These are phyloP conservation scores for Agapetus fuscipes DNA, from an alignment of 2,888 invertebrate species.

Conservation along the genomic window DNA sequence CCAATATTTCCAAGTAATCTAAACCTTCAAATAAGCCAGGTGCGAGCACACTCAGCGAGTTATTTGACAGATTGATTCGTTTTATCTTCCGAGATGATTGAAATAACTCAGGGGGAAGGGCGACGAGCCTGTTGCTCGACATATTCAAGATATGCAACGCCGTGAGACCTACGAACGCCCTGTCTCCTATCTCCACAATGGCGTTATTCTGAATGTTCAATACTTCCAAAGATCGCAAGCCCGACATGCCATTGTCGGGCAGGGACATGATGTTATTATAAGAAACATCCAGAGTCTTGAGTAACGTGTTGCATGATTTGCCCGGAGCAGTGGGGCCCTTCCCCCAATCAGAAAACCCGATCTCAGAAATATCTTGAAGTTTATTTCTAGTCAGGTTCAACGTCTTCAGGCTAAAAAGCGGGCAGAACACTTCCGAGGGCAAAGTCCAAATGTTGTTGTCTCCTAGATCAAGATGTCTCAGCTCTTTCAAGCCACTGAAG, in stretches of 20 bases:
- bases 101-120: slow-evolving; percentile 71
- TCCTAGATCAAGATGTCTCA: slow-evolving; percentile 58
- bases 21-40: slow-evolving; percentile 66
- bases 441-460: slow-evolving; percentile 70
- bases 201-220: slow-evolving; percentile 69
- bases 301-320: slow-evolving; percentile 58
- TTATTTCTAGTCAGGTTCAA: slow-evolving; percentile 69
- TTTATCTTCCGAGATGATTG: slow-evolving; percentile 59
- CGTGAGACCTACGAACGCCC: slow-evolving; percentile 61
- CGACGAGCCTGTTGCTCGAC: slow-evolving; percentile 69
- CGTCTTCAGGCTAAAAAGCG: slow-evolving; percentile 54
- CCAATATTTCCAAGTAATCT: slow-evolving; percentile 62
- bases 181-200: slow-evolving; percentile 63
- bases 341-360: slow-evolving; percentile 69
- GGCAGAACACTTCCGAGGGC: slow-evolving; percentile 63
- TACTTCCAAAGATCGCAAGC: slow-evolving; percentile 56
- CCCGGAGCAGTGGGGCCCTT: slow-evolving; percentile 56
- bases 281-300: slow-evolving; percentile 64
- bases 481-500: slow-evolving; percentile 58
- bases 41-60: slow-evolving; percentile 66
- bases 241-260: slow-evolving; percentile 61
- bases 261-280: slow-evolving; percentile 60
- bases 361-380: slow-evolving; percentile 64
- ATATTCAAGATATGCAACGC: slow-evolving; percentile 64
- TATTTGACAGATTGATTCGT: slow-evolving; percentile 67